Percentiles rank a stretch among this genome's conserved stretches.
Evolutionary conservation across 2,888 invertebrate genomes (phyloP).

Genomic region (Patella pellucida): DNA sequence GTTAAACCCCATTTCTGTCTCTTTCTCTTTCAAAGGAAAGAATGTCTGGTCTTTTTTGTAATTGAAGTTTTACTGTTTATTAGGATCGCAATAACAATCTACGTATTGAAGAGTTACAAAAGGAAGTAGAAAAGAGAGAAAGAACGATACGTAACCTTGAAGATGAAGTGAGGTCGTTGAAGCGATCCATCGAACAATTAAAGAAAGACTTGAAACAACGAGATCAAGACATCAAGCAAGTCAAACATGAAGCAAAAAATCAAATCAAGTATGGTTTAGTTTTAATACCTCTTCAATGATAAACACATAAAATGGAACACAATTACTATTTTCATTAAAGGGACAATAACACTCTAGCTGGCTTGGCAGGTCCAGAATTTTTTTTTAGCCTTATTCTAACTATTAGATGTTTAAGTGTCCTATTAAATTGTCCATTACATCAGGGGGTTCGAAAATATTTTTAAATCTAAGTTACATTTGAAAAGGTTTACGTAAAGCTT

Average conservation of each 20-base stretch:
- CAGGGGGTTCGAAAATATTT: no score
- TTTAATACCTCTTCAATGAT: no score
- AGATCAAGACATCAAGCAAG: slow-evolving; percentile 61
- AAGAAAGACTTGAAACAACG: slow-evolving; percentile 61
- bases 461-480: no score
- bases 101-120: slow-evolving; percentile 60
- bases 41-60: not conserved
- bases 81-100: slow-evolving; percentile 63
- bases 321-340: no score
- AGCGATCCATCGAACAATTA: slow-evolving; percentile 55
- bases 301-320: no score
- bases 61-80: not conserved
- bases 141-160: slow-evolving; percentile 60
- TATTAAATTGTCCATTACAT: no score
- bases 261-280: slow-evolving; percentile 49
- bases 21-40: not conserved
- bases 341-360: no score
- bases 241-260: slow-evolving; percentile 60
- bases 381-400: no score
- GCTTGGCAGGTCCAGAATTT: no score
- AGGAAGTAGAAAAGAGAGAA: slow-evolving; percentile 60
- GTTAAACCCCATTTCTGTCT: not conserved
- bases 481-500: no score
- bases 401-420: no score
- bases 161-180: slow-evolving; percentile 55